Conservation (phyloP, 2,888 invertebrate species). For the Hirtodrosophila duncani region DNA sequence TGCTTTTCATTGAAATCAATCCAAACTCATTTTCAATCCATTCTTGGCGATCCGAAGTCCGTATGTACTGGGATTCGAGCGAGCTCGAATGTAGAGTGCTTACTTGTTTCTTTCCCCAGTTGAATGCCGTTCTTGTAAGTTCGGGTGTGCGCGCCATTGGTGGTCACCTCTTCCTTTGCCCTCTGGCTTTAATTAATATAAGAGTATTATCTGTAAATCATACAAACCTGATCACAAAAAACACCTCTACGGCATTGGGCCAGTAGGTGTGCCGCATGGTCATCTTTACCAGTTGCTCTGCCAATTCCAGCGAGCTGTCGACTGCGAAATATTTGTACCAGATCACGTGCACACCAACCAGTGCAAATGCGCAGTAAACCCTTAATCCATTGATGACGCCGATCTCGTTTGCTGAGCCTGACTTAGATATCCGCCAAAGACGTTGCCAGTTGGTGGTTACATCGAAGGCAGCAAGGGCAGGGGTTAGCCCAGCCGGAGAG, state of each 20-base stretch:
- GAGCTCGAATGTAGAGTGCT: background rate
- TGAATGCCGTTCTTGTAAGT: no score
- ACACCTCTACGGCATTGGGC: constrained; percentile 29
- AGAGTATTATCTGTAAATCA: no score
- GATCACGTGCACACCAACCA: constrained; percentile 27
- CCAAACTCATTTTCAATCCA: no score
- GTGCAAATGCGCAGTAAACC: constrained; percentile 21
- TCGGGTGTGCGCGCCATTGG: no score
- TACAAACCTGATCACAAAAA: constrained; percentile 47
- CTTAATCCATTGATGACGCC: constrained; percentile 39
- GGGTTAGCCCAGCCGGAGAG: background rate
- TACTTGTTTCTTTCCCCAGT: no score
- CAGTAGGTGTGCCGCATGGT: constrained; percentile 3
- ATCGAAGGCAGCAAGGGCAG: constrained; percentile 29
- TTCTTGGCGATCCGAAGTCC: no score
- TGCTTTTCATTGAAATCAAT: no score
- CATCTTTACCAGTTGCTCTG: background rate
- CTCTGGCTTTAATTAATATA: no score
- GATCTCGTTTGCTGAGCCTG: constrained; percentile 34
- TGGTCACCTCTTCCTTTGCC: no score
- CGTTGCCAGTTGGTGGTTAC: constrained; percentile 29
- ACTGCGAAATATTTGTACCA: constrained; percentile 26
- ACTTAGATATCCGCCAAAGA: constrained; percentile 3
- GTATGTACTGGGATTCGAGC: no score
- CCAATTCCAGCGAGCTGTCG: constrained; percentile 9